Percentiles rank a stretch among this genome's conserved stretches.
Evolutionary conservation across 92 coral and sea anemone genomes (phyloP).

Genomic region (Parazoanthus darwini): DNA sequence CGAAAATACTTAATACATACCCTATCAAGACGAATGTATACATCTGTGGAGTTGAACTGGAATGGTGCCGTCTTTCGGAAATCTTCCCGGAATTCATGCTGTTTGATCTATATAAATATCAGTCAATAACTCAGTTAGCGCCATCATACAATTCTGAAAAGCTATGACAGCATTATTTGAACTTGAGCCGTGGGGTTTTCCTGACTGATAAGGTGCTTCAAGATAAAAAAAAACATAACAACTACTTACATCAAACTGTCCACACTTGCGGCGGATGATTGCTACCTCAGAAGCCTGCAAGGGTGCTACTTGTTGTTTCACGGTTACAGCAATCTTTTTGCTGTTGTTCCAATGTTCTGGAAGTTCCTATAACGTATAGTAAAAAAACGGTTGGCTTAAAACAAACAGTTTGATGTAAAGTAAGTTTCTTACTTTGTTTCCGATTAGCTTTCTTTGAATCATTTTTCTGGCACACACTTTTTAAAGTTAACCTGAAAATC

Average conservation of each 20-base stretch:
- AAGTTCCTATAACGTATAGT: slow-evolving; percentile 59
- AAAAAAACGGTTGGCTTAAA: neutral
- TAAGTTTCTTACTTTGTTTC: neutral
- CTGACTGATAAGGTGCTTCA: neutral
- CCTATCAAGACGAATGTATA: slow-evolving; percentile 89
- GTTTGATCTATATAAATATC: slow-evolving; percentile 74
- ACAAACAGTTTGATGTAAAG: neutral
- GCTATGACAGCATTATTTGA: neutral
- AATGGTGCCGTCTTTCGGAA: slow-evolving; percentile 99
- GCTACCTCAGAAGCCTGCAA: slow-evolving; percentile 98
- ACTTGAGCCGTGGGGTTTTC: neutral
- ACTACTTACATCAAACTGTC: slow-evolving; percentile 93
- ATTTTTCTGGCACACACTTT: neutral
- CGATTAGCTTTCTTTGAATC: neutral
- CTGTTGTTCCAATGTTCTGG: slow-evolving; percentile 99
- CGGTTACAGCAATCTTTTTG: slow-evolving; percentile 99
- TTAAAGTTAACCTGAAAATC: neutral
- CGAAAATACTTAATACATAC: slow-evolving; percentile 24
- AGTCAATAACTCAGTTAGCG: neutral
- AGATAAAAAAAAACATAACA: neutral
- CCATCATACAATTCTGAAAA: neutral
- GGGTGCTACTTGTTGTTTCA: slow-evolving; percentile 98
- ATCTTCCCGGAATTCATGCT: slow-evolving; percentile 99
- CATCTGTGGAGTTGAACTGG: slow-evolving; percentile 79
- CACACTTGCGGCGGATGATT: slow-evolving; percentile 98